Evolutionary conservation across 1,140 invertebrate genomes (phyloP), one percentile per base, ranked within the genome.

Genomic region (Dinoponera quadriceps): DNA sequence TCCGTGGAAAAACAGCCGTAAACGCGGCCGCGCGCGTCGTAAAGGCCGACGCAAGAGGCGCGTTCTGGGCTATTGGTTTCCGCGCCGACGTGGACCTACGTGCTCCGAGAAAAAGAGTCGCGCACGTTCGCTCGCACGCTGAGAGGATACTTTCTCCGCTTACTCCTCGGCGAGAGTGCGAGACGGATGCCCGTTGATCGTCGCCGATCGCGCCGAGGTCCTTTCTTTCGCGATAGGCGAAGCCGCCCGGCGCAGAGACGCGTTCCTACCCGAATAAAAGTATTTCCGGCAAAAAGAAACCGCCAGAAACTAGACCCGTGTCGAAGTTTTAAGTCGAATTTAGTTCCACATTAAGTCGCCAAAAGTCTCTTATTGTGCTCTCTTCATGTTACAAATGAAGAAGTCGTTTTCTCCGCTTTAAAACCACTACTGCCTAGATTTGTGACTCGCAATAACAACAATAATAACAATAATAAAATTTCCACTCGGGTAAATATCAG

Each of bases 71-170:
- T 82, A 80, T 86, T 80, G 51, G 13, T 54, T 59, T 62, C 80
- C 51, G 59, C 16, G 55, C 49, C 38, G 38, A 51, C 84, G 78
- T 60, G 78, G 57, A 82, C 51, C 33, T 49, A n/a, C 60, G 44
- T 16, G 48, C 33, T 29, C 27, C 54, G 65, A 9, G 55, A 86
- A 84, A 89, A 66, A 72, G 66, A 86, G 59, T 82, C 86, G 54
- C 72, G 75, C 66, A 75, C 14, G 55, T 74, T 44, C 78, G 51
- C 33, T 33, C 54, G 29, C 49, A 59, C 63, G 71, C 66, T 83
- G 87, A 87, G 83, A 84, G 83, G 85, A 90, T 89, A 88, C 89
- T 89, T 90, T 90, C 89, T 88, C 89, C 62, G 77, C 49, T 27
- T 54, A 55, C 49, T 54, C 69, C 54, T 22, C 57, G 38, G 13